Conservation (phyloP, 2,797 vertebrate genomes). For the Xenopus petersii region DNA sequence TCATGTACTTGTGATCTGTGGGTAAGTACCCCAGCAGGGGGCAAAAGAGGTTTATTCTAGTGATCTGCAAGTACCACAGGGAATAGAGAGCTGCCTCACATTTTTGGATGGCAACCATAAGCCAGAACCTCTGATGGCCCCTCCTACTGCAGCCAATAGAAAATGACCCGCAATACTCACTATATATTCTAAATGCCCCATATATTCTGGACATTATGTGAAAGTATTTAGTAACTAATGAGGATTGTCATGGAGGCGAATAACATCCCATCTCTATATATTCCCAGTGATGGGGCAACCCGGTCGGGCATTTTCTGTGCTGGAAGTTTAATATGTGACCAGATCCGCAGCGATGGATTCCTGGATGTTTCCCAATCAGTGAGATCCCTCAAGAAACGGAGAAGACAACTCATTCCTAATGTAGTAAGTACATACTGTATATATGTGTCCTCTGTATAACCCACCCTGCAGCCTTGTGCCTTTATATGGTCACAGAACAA, state of each 20-base stretch:
- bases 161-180: too few relatives aligned
- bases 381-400: conserved; percentile 49
- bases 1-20: conserved; percentile 36
- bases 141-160: too few relatives aligned
- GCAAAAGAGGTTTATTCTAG: not conserved
- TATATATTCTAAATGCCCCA: too few relatives aligned
- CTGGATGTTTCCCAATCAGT: conserved; percentile 60
- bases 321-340: conserved; percentile 55
- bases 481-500: too few relatives aligned
- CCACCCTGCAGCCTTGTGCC: too few relatives aligned
- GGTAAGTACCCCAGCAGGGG: not conserved
- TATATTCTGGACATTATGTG: too few relatives aligned
- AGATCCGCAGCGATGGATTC: conserved; percentile 53
- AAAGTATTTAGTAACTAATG: too few relatives aligned
- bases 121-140: too few relatives aligned
- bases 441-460: too few relatives aligned
- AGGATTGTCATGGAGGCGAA: too few relatives aligned
- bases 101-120: too few relatives aligned
- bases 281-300: conserved; percentile 53
- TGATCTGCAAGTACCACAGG: not conserved
- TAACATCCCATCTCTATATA: not conserved
- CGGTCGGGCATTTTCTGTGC: conserved; percentile 57
- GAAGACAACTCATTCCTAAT: conserved; percentile 53
- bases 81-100: too few relatives aligned
- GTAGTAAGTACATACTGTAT: conserved; percentile 47